These are phyloP conservation scores for Nemopilema nomurai DNA, from an alignment of 30 jellyfish, hydroid and myxozoan species.

Conservation along the genomic window DNA sequence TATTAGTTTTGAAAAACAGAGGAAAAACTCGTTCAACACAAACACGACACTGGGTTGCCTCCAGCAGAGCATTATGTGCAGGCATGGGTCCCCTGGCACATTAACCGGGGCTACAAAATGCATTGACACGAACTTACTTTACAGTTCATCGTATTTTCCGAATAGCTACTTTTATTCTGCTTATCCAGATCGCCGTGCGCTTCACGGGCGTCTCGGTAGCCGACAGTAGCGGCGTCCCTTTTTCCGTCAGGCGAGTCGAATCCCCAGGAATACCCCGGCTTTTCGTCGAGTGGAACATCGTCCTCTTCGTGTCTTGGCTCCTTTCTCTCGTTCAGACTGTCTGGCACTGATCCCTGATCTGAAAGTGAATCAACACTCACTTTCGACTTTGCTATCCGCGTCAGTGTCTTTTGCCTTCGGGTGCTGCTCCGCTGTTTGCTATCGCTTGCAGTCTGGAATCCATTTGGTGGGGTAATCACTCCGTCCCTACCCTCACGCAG, in stretches of 20 bases:
- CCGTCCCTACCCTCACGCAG: conserved; percentile 14
- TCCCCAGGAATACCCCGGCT: conserved; percentile 38
- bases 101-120: too few relatives aligned
- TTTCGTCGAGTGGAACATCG: conserved; percentile 24
- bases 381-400: conserved; percentile 14
- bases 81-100: too few relatives aligned
- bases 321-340: not conserved
- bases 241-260: not conserved
- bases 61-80: too few relatives aligned
- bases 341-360: conserved; percentile 3
- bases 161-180: not conserved
- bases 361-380: conserved; percentile 10
- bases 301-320: not conserved
- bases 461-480: conserved; percentile 20
- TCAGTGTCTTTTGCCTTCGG: not conserved
- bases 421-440: not conserved
- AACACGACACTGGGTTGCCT: too few relatives aligned
- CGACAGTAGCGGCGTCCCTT: not conserved
- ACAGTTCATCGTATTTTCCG: not conserved
- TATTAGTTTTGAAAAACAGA: not conserved
- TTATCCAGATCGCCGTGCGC: not conserved
- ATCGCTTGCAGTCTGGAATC: conserved; percentile 11
- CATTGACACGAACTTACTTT: not conserved
- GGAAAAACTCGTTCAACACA: too few relatives aligned
- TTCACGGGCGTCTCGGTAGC: not conserved